Conservation (phyloP, 1,140 invertebrate species). For the Monochamus saltuarius region DNA sequence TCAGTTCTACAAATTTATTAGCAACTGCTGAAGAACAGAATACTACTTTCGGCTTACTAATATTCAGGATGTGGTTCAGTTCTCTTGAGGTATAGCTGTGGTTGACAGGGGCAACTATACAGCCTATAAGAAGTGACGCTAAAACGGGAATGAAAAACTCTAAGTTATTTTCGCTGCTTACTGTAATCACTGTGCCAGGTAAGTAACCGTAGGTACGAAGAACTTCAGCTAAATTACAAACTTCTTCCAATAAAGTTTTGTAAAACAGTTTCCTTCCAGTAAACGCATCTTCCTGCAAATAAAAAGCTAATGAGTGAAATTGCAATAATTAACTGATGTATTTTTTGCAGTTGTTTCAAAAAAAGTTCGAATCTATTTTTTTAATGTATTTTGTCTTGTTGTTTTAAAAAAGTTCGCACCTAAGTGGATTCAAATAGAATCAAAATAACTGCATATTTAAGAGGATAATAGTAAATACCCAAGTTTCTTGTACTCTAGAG, state of each 20-base stretch:
- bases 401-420: too few relatives aligned
- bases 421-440: too few relatives aligned
- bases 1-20: constrained; percentile 29
- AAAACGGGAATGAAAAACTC: constrained; percentile 56
- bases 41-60: constrained; percentile 56
- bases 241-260: constrained; percentile 22
- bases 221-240: constrained; percentile 30
- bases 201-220: constrained; percentile 24
- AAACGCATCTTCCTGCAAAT: constrained; percentile 30
- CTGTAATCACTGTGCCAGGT: constrained; percentile 49
- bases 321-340: too few relatives aligned
- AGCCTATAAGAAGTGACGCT: constrained; percentile 56
- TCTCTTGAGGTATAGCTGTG: constrained; percentile 59
- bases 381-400: too few relatives aligned
- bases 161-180: constrained; percentile 60
- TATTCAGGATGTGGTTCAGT: constrained; percentile 54
- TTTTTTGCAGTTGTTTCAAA: too few relatives aligned
- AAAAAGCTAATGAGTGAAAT: too few relatives aligned
- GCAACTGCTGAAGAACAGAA: constrained; percentile 45
- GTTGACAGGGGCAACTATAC: constrained; percentile 59
- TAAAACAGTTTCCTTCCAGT: constrained; percentile 20
- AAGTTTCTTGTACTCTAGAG: too few relatives aligned
- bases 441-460: too few relatives aligned
- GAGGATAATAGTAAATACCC: too few relatives aligned
- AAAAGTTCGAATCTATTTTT: too few relatives aligned